phyloP scores from a whole-genome alignment of 30 jellyfish, hydroid and myxozoan species.

The Turritopsis dohrnii region DNA sequence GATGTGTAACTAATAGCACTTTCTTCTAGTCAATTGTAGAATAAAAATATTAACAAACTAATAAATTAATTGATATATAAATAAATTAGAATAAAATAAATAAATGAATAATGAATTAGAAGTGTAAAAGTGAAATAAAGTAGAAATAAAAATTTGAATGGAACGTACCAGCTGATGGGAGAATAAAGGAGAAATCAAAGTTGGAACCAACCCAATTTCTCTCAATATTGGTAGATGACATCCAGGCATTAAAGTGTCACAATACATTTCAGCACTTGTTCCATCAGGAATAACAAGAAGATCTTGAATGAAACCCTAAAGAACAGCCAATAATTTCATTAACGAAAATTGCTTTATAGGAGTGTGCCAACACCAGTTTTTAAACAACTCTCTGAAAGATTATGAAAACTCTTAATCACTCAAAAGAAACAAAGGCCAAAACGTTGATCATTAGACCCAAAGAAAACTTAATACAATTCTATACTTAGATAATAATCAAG shows the following conservation, averaged over 20 bases:
- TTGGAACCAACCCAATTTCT: conserved; percentile 28
- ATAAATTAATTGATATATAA: no score
- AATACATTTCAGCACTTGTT: conserved; percentile 21
- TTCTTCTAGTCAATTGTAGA: no score
- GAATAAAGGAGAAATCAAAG: conserved; percentile 25
- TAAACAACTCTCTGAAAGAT: no score
- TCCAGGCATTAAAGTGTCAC: conserved; percentile 35
- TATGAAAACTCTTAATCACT: no score
- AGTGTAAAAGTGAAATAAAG: neutral
- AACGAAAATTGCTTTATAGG: neutral
- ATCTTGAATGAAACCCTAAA: conserved; percentile 42
- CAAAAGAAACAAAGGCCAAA: no score
- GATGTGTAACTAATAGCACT: no score
- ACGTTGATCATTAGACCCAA: no score
- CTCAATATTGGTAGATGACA: conserved; percentile 23
- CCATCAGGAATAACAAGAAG: conserved; percentile 17
- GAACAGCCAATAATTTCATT: neutral
- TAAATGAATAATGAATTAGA: no score
- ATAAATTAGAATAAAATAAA: no score
- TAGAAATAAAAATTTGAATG: neutral
- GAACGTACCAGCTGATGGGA: conserved; percentile 10
- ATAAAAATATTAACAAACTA: no score
- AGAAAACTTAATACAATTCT: no score
- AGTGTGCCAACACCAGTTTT: no score
- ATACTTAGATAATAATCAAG: conserved; percentile 13